A percentile compares a stretch with the other conserved stretches of the same genome.
Conservation (phyloP, 37 sponge, comb jelly and placozoan genomes). For the Petrosia ficiformis region DNA sequence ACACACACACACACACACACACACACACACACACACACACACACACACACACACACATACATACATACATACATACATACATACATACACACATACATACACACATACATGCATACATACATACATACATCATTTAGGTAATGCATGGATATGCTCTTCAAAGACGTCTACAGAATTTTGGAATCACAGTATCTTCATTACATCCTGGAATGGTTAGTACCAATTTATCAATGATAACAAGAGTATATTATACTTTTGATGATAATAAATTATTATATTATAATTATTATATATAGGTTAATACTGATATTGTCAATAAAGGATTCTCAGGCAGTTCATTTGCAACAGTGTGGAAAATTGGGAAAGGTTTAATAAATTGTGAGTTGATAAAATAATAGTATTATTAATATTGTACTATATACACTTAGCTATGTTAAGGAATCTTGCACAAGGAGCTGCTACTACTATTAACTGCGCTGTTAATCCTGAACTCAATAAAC, state of each 20-base stretch:
- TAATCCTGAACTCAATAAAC: conserved; percentile 64
- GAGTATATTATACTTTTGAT: too few relatives aligned
- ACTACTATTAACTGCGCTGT: conserved; percentile 75
- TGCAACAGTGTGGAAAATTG: background rate
- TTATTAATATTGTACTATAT: too few relatives aligned
- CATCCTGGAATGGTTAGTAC: conserved; percentile 65
- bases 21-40: too few relatives aligned
- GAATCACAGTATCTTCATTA: conserved; percentile 68
- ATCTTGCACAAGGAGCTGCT: conserved; percentile 49
- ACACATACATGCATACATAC: too few relatives aligned
- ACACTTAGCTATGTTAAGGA: conserved; percentile 19
- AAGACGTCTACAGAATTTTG: conserved; percentile 23
- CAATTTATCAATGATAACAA: too few relatives aligned
- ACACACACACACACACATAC: too few relatives aligned
- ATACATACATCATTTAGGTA: too few relatives aligned
- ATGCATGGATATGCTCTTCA: conserved; percentile 63
- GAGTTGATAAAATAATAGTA: too few relatives aligned
- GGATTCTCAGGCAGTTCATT: too few relatives aligned
- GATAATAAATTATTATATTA: background rate
- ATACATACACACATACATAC: too few relatives aligned
- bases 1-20: too few relatives aligned
- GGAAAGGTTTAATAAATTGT: background rate
- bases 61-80: too few relatives aligned
- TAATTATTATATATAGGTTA: background rate
- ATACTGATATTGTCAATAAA: background rate